A percentile compares a stretch with the other conserved stretches of the same genome.
Conservation (phyloP, 2,113 vertebrate species). For the Cacatua alba region DNA sequence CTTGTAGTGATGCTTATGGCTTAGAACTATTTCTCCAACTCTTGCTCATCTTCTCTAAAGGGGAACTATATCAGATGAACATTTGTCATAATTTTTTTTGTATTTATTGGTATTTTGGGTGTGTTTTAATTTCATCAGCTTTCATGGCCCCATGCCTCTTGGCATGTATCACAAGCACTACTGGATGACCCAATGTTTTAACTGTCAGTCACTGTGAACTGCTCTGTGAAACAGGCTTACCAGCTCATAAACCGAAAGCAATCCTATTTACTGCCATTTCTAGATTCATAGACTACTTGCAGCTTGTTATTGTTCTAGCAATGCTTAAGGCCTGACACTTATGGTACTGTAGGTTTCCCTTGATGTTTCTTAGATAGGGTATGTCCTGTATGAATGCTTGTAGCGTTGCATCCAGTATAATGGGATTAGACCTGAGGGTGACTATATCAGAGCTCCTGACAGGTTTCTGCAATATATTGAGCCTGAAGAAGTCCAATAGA, state of each 20-base stretch:
- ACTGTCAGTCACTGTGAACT: constrained; percentile 64
- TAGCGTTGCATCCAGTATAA: constrained; percentile 64
- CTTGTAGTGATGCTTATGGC: background rate
- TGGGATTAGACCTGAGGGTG: constrained; percentile 66
- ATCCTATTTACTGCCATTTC: constrained; percentile 71
- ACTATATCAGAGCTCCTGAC: constrained; percentile 47
- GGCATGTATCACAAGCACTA: constrained; percentile 37
- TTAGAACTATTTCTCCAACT: constrained; percentile 35
- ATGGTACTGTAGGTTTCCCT: constrained; percentile 35
- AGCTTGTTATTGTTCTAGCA: constrained; percentile 63
- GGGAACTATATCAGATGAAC: background rate
- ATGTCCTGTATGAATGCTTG: constrained; percentile 46
- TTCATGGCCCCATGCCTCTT: constrained; percentile 45
- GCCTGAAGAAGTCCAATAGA: background rate
- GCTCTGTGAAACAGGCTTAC: constrained; percentile 61
- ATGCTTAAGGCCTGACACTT: constrained; percentile 45
- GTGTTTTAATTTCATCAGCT: background rate
- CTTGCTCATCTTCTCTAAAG: background rate
- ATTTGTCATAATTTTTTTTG: constrained; percentile 1
- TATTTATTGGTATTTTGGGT: background rate
- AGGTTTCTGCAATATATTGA: constrained; percentile 43
- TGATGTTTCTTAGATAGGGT: constrained; percentile 43
- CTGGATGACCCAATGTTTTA: constrained; percentile 56
- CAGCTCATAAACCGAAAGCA: constrained; percentile 72
- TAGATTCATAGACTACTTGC: constrained; percentile 63